Evolutionary conservation across 1,140 invertebrate genomes (phyloP).

Genomic region (Odontomachus brunneus): DNA sequence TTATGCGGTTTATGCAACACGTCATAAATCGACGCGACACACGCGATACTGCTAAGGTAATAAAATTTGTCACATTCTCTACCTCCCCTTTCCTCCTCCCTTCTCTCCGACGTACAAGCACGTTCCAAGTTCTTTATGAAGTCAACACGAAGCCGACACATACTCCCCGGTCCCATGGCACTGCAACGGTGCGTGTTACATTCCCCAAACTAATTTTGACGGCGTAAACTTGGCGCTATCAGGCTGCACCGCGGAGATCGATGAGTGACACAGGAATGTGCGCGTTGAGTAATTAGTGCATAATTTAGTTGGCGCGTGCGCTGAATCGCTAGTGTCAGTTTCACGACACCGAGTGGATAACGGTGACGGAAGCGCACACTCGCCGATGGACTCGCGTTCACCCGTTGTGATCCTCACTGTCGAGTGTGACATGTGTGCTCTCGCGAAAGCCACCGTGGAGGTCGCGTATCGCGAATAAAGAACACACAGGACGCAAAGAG

Average conservation of each 20-base stretch:
- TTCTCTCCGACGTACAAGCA: neutral
- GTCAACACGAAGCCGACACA: conserved; percentile 23
- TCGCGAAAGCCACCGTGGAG: no score
- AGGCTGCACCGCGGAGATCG: conserved; percentile 42
- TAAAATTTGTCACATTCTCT: neutral
- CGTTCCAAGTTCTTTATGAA: conserved; percentile 1
- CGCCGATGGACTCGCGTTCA: conserved; percentile 29
- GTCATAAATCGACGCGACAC: neutral
- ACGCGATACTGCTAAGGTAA: neutral
- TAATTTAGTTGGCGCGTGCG: conserved; percentile 51
- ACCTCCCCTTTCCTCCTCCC: no score
- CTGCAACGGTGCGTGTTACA: neutral
- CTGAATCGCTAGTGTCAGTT: conserved; percentile 44
- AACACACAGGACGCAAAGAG: no score
- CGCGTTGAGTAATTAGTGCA: conserved; percentile 58
- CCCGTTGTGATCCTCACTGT: neutral
- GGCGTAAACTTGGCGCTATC: conserved; percentile 44
- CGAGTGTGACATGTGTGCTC: neutral
- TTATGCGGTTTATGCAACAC: no score
- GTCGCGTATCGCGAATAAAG: no score
- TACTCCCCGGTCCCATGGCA: conserved; percentile 24
- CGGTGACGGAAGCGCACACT: conserved; percentile 20
- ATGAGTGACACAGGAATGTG: conserved; percentile 53
- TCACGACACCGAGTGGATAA: conserved; percentile 44
- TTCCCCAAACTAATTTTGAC: conserved; percentile 49